phyloP scores from a whole-genome alignment of 2,797 vertebrate genomes.

The Pangasius macronema region DNA sequence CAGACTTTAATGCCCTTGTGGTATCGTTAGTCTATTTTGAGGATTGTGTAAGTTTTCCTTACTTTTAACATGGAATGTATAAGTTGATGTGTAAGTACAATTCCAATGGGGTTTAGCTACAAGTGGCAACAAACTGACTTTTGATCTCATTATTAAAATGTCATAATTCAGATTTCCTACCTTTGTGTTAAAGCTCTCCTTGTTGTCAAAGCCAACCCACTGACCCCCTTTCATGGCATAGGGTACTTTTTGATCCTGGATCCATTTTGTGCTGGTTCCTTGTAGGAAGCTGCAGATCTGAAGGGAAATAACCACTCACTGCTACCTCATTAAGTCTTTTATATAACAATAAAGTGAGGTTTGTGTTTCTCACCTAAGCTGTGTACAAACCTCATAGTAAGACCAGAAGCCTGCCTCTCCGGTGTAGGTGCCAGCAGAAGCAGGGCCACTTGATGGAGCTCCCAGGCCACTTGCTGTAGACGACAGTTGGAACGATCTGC shows the following conservation, averaged over 20 bases:
- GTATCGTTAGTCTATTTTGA: not conserved
- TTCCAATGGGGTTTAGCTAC: not conserved
- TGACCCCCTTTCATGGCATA: too few relatives aligned
- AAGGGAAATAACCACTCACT: not conserved
- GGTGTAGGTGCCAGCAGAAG: conserved; percentile 73
- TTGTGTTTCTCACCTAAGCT: not conserved
- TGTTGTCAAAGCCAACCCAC: too few relatives aligned
- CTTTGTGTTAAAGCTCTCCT: too few relatives aligned
- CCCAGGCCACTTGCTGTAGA: conserved; percentile 60
- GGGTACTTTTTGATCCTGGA: too few relatives aligned
- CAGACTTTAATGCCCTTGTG: not conserved
- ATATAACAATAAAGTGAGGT: not conserved
- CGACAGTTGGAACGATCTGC: conserved; percentile 71
- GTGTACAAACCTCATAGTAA: conserved; percentile 78
- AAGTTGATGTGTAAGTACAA: not conserved
- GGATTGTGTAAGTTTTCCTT: not conserved
- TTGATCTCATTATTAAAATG: not conserved
- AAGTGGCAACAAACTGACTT: too few relatives aligned
- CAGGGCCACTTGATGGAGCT: conserved; percentile 67
- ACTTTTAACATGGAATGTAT: not conserved
- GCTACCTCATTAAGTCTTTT: not conserved
- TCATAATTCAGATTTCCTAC: not conserved
- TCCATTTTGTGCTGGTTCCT: too few relatives aligned
- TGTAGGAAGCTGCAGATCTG: too few relatives aligned
- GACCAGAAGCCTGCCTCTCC: conserved; percentile 77